Evolutionary conservation across 2,888 invertebrate genomes (phyloP), one percentile per base, ranked within the genome.

Genomic region (Mechanitis mazaeus): DNA sequence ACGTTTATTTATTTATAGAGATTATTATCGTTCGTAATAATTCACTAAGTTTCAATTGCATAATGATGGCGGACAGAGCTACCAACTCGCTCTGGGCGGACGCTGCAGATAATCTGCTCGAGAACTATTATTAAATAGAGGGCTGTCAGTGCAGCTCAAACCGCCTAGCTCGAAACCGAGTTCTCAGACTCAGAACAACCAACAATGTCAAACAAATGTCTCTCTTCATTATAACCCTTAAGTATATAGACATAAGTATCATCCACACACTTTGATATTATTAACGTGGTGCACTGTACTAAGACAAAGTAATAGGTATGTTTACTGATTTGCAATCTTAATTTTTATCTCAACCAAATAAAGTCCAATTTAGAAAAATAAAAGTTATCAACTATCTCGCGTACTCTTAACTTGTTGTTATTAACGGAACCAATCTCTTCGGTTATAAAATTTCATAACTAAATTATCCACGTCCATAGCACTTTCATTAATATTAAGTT

Each of bases 21-120:
- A 88, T 87, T 85, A 86, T 87, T 85, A 89, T 87, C 86, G 81
- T 84, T 84, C 80, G 86, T 89, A 85, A 89, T 90, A 89, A 86
- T 87, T 90, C 90, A 89, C 85, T 86, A 88, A 89, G 85, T 87
- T 90, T 90, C 90, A 90, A 90, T 90, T 89, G 90, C 89, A 85
- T 90, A 89, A 90, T 89, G 86, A 87, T 76, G 83, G 84, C 83
- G 74, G 85, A 85, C 85, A 83, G 77, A 74, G 83, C 86, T 87
- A 87, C 87, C 78, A 86, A 78, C 74, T 71, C 72, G 79, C 85
- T 85, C 79, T 75, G 79, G 86, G 85, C 87, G 84, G 81, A 84
- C 83, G 79, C 77, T 68, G 71, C 75, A 83, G 88, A 87, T 88
- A 85, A 88, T 88, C 88, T 87, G 76, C 78, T 75, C 72, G 76